Evolutionary conservation across 2,113 vertebrate genomes (phyloP), one percentile per base, ranked within the genome.

Genomic region (Sebastes fasciatus): DNA sequence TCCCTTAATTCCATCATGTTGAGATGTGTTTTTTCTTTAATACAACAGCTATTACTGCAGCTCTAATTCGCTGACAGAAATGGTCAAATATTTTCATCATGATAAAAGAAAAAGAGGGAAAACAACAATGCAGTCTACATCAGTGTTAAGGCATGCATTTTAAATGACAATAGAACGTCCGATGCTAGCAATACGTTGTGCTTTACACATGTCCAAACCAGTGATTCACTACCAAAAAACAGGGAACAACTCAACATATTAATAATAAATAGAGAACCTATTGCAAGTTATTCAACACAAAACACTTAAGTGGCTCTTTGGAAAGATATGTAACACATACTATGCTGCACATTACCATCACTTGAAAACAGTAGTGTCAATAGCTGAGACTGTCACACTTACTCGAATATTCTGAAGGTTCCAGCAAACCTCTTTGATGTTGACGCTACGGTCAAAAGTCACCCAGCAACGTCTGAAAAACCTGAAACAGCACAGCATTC

Each of bases 381-480:
- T 0, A 40, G 4, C 34, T 13, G 42, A 67, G 26, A 16, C 5
- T 16, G 23, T 9, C 6, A 45, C 34, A 92, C 95, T 94, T 86
- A 98, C 97, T 19, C 97, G 93, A 54, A 98, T 98, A 80, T 98
- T 98, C 92, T 98, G 97, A 49, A 98, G 93, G 81, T 96, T 97
- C 97, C 97, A 98, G 77, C 97, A 98, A 82, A 97, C 97, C 70
- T 98, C 97, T 85, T 98, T 98, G 89, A 98, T 98, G 92, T 97
- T 98, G 69, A 98, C 96, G 0, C 96, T 96, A 4, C 97, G 96
- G 83, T 98, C 97, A 80, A 98, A 98, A 0, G 97, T 98, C 66
- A 97, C 96, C 96, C 97, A 98, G 70, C 97, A 97, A 43, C 97
- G 96, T 17, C 97, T 94, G 90, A 97, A 97, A 91, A 98, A 98